Evolutionary conservation across 2,113 vertebrate genomes (phyloP).

Genomic region (Phoxinus phoxinus): DNA sequence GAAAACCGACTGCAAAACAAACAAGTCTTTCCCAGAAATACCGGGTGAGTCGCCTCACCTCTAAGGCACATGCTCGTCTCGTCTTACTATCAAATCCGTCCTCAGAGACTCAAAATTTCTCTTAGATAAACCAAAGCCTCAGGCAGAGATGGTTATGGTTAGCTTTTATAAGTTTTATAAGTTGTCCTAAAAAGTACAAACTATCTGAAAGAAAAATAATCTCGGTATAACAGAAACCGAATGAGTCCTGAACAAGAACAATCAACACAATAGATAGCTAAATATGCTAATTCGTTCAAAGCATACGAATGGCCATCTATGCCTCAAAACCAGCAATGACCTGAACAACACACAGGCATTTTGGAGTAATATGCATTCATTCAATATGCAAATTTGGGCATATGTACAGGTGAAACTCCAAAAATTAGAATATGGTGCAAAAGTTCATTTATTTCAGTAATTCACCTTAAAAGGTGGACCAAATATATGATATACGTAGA

Average conservation of each 20-base stretch:
- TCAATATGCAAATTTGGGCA: not conserved
- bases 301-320: not conserved
- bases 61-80: not conserved
- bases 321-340: not conserved
- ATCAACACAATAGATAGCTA: not conserved
- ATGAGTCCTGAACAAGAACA: not conserved
- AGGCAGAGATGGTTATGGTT: not conserved
- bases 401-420: no score
- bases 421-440: no score
- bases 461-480: no score
- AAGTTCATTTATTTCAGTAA: no score
- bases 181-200: not conserved
- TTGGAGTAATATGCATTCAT: not conserved
- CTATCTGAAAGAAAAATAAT: not conserved
- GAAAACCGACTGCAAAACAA: conserved; percentile 12
- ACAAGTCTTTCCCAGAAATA: conserved; percentile 30
- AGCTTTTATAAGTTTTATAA: not conserved
- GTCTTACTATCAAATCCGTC: not conserved
- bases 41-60: not conserved
- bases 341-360: not conserved
- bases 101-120: not conserved
- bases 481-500: no score
- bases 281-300: not conserved
- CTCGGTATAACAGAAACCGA: not conserved
- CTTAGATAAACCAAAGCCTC: conserved; percentile 16